Evolutionary conservation across 2,113 vertebrate species (phyloP), one percentile per base, ranked within the genome.

Genomic region (Melanocharis versteri): DNA sequence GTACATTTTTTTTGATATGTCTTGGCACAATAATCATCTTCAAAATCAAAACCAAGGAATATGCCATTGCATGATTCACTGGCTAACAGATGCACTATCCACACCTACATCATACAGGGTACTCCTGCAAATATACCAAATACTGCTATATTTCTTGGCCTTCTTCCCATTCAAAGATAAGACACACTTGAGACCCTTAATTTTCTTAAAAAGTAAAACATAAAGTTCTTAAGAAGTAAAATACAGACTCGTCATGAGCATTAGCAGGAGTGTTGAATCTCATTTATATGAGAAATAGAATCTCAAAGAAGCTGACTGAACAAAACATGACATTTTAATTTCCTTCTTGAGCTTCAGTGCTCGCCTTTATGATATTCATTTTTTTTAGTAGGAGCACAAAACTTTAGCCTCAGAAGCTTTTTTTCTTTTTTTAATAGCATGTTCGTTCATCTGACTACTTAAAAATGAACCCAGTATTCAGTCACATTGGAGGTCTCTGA

Each of bases 251-350:
- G 1, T 60, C 2, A 0, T 48, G 11, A 65, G 3, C 50, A n/a
- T 76, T 81, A 82, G 8, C 19, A 57, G 53, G 18, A 92, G 23
- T 17, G n/a, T 21, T 51, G 37, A 50, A 37, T 54, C 90, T 22
- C 33, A 30, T 61, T 95, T 89, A 87, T 27, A 50, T 48, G 30
- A 33, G 56, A 58, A 92, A 94, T 50, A 93, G 51, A 79, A 33
- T 56, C 20, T 56, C 45, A 56, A 62, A 83, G 57, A 83, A 85
- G n/a, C 31, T 91, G 51, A 80, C 51, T 72, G 54, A 90, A 85
- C 61, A 88, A 90, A 96, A 83, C 27, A 51, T 50, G 51, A 79
- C 27, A 79, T 83, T 94, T 85, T 58, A 56, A 90, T 87, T 93
- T 95, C 45, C 19, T 80, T 80, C 48, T 64, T 90, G 30, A 92